These are phyloP conservation scores for Ctenomys sociabilis DNA, from an alignment of 2,113 vertebrate species.

Conservation along the genomic window DNA sequence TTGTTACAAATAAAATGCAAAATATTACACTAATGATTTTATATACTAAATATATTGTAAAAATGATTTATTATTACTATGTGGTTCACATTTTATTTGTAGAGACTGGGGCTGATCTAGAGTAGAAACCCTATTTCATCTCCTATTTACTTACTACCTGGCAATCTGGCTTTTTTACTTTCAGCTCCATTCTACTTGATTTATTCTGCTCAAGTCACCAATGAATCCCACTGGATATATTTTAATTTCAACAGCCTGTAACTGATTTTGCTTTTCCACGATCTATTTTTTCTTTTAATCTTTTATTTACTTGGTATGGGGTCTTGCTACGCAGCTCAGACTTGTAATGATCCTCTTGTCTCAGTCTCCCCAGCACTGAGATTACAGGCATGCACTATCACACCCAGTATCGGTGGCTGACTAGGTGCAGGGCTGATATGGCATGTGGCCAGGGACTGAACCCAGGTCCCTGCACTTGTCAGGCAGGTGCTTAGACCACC, in stretches of 20 bases:
- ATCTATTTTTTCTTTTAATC: no score
- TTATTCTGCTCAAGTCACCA: not conserved
- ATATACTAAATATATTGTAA: conserved; percentile 4
- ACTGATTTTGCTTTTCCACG: conserved; percentile 20
- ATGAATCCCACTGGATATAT: not conserved
- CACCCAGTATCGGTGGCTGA: no score
- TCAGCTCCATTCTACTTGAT: conserved; percentile 30
- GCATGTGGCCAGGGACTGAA: no score
- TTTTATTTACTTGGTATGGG: no score
- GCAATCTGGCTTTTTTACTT: conserved; percentile 34
- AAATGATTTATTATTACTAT: not conserved
- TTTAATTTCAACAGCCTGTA: conserved; percentile 28
- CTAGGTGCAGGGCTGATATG: no score
- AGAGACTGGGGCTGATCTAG: not conserved
- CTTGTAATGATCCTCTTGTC: no score
- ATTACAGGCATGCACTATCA: no score
- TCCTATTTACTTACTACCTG: not conserved
- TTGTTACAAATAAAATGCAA: conserved; percentile 12
- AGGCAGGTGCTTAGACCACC: no score
- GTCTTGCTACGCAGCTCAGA: no score
- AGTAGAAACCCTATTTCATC: conserved; percentile 1
- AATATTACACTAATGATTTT: conserved; percentile 32
- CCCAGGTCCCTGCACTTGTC: no score
- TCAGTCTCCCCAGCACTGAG: no score
- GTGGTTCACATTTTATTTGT: conserved; percentile 21